Conservation (phyloP, 2,797 vertebrate species). For the Muscicapa striata region DNA sequence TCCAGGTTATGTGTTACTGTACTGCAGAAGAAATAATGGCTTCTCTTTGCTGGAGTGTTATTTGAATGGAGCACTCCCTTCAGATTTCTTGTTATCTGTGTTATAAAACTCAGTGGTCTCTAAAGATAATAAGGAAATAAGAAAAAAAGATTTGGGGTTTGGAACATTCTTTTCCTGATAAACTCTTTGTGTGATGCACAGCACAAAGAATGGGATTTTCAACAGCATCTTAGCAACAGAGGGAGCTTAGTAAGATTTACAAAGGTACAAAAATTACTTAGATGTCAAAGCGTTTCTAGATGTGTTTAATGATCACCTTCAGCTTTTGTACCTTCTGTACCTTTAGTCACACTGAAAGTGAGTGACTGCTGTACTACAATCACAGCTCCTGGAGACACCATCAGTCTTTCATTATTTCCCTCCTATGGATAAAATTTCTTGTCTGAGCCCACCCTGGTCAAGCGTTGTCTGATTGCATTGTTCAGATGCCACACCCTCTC, state of each 20-base stretch:
- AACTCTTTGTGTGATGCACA: neutral
- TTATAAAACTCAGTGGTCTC: neutral
- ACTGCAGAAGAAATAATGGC: neutral
- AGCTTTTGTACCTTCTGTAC: neutral
- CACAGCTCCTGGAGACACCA: neutral
- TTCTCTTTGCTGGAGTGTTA: neutral
- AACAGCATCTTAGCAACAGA: neutral
- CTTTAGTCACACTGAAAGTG: neutral
- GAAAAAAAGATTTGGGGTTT: neutral
- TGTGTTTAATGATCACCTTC: neutral
- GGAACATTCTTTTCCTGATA: neutral
- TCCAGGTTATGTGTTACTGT: neutral
- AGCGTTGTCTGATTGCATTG: neutral
- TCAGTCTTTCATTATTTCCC: neutral
- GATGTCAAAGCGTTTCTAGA: neutral
- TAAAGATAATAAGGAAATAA: constrained; percentile 16
- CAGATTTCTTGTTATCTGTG: neutral
- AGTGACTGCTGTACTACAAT: neutral
- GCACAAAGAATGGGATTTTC: neutral
- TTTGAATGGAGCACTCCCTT: neutral
- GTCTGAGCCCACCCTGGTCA: neutral
- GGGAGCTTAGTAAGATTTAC: neutral
- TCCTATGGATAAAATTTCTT: neutral
- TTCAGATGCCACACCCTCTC: neutral
- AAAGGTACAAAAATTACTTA: neutral